These are phyloP conservation scores for Zaprionus davidi DNA, from an alignment of 1,140 invertebrate genomes.

Conservation along the genomic window DNA sequence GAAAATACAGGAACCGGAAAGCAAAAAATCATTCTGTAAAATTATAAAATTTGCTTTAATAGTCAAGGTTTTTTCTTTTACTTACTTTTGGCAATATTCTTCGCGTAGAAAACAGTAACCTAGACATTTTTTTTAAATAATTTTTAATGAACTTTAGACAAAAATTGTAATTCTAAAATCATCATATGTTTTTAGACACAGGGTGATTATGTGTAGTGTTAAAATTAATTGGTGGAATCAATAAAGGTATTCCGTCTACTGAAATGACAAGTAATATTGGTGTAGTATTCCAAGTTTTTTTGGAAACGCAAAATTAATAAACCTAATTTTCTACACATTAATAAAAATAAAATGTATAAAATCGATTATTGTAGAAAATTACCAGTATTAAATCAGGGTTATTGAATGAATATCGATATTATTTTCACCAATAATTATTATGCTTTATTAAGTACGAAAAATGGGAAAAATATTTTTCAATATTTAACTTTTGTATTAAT, in stretches of 20 bases:
- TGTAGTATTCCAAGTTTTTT: too few relatives aligned
- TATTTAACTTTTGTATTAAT: too few relatives aligned
- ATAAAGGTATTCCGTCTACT: neutral
- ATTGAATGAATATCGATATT: too few relatives aligned
- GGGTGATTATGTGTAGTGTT: constrained; percentile 28
- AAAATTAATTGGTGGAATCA: neutral
- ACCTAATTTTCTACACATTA: too few relatives aligned
- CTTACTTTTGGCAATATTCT: constrained; percentile 65
- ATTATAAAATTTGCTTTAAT: neutral
- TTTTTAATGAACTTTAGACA: constrained; percentile 31
- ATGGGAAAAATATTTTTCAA: too few relatives aligned
- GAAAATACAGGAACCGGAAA: constrained; percentile 60
- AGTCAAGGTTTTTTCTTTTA: neutral
- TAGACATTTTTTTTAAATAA: constrained; percentile 52
- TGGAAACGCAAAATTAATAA: too few relatives aligned
- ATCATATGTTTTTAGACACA: constrained; percentile 44
- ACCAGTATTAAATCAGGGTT: too few relatives aligned
- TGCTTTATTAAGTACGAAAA: too few relatives aligned
- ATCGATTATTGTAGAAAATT: too few relatives aligned
- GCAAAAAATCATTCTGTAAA: constrained; percentile 64
- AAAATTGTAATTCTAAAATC: constrained; percentile 35
- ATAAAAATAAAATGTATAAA: too few relatives aligned
- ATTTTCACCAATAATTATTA: too few relatives aligned
- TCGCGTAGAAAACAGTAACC: constrained; percentile 61
- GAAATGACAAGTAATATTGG: neutral